Base-by-base conservation (phyloP, 2,888 invertebrate species). In the Asteroscopus sphinx region DNA sequence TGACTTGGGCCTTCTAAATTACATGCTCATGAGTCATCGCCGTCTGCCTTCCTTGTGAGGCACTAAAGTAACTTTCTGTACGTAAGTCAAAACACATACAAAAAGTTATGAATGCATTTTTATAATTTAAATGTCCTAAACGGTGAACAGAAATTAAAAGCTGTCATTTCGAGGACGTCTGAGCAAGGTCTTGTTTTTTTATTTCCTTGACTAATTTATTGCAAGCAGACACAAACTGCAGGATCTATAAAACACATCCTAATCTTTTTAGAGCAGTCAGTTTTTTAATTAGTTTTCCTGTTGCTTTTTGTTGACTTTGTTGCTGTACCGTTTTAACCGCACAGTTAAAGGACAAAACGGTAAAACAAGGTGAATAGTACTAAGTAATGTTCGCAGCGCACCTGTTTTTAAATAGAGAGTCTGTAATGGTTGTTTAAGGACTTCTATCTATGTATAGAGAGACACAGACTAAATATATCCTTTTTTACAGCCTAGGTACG, bases 21-120 rank as follows among this genome's bases (percentile, higher is more conserved):
- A 60, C 62, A 62, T 40, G 48, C 11, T 45, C 53, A 45, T 76
- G 77, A 76, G 59, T 77, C 76, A 77, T 40, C 52, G 56, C 35
- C 47, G 69, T 45, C 68, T 60, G 46, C 62, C 72, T 76, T 68
- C 68, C 65, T 56, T 56, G 63, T 73, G 55, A 48, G 58, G 47
- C 46, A 47, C 46, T 53, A 55, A 65, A 71, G 48, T 68, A 58
- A 62, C 75, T 68, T 74, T 74, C 75, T 52, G 66, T 48, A 52
- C 15, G 40, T 58, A 55, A 70, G 70, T 69, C 73, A 76, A 21
- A 21, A 21, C 17, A n/a, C n/a, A n/a, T 21, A 21, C 17, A 21
- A 40, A 47, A 48, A 28, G 12, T n/a, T n/a, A 35, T 49, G 21
- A 30, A 26, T 47, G 32, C 7, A 33, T 11, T 41, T 48, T 15